A percentile compares a stretch with the other conserved stretches of the same genome.
These are phyloP conservation scores for Drosophila kanapiae DNA, from an alignment of 1,140 invertebrate genomes.

Conservation along the genomic window DNA sequence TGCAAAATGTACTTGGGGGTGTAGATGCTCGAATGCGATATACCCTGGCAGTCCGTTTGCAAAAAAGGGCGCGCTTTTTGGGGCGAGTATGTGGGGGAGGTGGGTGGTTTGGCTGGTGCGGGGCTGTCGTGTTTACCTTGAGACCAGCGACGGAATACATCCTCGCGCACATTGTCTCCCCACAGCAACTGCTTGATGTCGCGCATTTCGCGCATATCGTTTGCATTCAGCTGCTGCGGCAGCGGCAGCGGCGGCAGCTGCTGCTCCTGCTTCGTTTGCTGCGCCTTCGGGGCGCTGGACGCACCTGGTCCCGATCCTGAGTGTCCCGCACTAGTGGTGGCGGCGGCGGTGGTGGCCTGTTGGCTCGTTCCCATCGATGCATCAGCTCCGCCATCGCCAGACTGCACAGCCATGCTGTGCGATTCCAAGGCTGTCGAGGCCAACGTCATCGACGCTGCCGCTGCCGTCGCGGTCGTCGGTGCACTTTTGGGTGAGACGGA, in stretches of 20 bases:
- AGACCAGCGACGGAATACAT: slow-evolving; percentile 95
- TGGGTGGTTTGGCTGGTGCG: background rate
- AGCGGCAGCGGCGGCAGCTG: slow-evolving; percentile 21
- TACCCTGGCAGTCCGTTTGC: background rate
- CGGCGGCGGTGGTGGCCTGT: slow-evolving; percentile 19
- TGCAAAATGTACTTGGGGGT: background rate
- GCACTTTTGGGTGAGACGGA: slow-evolving; percentile 70
- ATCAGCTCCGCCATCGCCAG: slow-evolving; percentile 7
- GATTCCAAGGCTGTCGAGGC: slow-evolving; percentile 71
- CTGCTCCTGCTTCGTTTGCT: slow-evolving; percentile 33
- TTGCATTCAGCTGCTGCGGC: slow-evolving; percentile 36
- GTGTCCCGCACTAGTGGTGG: slow-evolving; percentile 25
- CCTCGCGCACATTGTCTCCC: slow-evolving; percentile 92
- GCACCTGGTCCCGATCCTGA: slow-evolving; percentile 19
- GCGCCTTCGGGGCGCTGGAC: slow-evolving; percentile 13
- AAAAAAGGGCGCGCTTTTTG: slow-evolving; percentile 60
- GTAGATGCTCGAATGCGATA: background rate
- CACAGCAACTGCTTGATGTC: slow-evolving; percentile 92
- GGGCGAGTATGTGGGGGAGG: slow-evolving; percentile 3
- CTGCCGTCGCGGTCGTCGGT: slow-evolving; percentile 41
- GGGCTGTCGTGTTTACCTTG: slow-evolving; percentile 88
- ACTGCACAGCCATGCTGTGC: slow-evolving; percentile 25
- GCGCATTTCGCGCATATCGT: slow-evolving; percentile 86
- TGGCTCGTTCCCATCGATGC: background rate
- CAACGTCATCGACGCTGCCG: slow-evolving; percentile 67